Evolutionary conservation across 2,888 invertebrate genomes (phyloP).

Genomic region (Eupithecia dodoneata): DNA sequence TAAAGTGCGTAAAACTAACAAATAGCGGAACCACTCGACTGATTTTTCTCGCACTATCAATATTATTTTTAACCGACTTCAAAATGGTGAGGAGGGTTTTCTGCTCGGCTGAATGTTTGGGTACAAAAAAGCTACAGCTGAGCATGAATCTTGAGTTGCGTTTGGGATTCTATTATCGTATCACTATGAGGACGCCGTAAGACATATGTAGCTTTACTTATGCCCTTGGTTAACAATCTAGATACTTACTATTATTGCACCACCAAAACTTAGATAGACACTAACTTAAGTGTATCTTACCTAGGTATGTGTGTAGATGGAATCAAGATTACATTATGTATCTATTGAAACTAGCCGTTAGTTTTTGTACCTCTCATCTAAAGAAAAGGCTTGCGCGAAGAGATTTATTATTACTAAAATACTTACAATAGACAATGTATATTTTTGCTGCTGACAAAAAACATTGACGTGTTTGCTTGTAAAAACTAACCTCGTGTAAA

Average conservation of each 20-base stretch:
- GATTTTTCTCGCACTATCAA: neutral
- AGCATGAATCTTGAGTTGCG: neutral
- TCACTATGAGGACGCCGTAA: neutral
- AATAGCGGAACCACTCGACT: neutral
- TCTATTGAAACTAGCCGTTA: neutral
- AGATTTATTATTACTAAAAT: neutral
- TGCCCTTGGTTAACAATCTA: neutral
- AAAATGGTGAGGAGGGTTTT: neutral
- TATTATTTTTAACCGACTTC: neutral
- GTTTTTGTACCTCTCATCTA: neutral
- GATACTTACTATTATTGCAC: neutral
- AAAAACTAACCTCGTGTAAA: constrained; percentile 3
- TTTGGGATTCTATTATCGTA: neutral
- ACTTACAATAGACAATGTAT: neutral
- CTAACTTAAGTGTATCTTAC: neutral
- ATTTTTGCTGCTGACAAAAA: neutral
- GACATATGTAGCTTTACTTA: neutral
- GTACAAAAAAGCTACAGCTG: neutral
- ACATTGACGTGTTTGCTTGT: neutral
- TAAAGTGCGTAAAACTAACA: too few species aligned
- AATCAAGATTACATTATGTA: neutral
- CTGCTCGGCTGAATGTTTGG: neutral
- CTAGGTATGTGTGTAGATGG: neutral
- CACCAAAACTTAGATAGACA: neutral
- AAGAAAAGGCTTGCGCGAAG: neutral